Conservation (phyloP, 2,797 vertebrate genomes). For the Lindbergichthys nudifrons region DNA sequence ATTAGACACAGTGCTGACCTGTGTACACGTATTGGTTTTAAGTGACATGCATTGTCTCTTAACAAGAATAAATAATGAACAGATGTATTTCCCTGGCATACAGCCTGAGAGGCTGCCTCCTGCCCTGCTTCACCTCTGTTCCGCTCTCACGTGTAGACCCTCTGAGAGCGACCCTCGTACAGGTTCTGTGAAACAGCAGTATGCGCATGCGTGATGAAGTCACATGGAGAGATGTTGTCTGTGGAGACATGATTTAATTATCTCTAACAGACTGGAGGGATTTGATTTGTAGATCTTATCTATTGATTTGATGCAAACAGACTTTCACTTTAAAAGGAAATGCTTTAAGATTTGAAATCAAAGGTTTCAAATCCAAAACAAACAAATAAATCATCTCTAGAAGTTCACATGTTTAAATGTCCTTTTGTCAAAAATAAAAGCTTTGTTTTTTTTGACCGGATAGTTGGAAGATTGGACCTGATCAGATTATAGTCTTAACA, state of each 20-base stretch:
- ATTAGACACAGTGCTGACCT: neutral
- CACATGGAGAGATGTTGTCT: neutral
- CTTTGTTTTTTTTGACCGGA: no score
- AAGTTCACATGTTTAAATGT: no score
- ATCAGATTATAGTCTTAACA: neutral
- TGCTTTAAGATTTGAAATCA: no score
- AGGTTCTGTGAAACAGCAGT: neutral
- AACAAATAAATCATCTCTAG: no score
- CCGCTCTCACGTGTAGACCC: neutral
- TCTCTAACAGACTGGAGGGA: neutral
- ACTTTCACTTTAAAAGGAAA: neutral
- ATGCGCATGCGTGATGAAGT: neutral
- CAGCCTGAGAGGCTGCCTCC: no score
- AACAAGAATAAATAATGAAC: neutral
- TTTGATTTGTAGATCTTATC: neutral
- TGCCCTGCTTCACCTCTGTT: neutral
- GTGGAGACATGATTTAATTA: neutral
- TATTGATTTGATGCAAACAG: constrained; percentile 21
- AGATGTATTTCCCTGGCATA: neutral
- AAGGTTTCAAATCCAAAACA: no score
- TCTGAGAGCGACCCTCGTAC: neutral
- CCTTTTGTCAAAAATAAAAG: no score
- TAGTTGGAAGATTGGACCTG: neutral
- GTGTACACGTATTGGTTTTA: neutral
- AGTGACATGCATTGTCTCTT: no score